These are phyloP conservation scores for Lepidonotus clava DNA, from an alignment of 2,888 invertebrate species.

Conservation along the genomic window DNA sequence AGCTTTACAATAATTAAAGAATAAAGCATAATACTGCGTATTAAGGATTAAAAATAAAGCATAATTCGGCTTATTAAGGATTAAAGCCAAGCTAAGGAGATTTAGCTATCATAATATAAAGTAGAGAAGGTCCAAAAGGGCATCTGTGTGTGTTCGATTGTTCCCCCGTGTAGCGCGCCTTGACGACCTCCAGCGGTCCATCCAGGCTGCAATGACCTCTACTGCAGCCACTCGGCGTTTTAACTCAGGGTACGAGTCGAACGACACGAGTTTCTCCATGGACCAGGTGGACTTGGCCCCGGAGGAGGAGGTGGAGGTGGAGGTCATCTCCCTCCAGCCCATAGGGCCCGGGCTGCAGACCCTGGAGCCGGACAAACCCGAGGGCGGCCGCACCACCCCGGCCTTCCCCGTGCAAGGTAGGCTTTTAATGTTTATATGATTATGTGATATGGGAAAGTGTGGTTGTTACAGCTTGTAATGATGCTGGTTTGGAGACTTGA, in stretches of 20 bases:
- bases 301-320: conserved; percentile 75
- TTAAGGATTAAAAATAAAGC: too few species aligned
- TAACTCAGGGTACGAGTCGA: not conserved
- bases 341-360: conserved; percentile 79
- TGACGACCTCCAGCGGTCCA: conserved; percentile 38
- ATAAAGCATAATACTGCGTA: too few species aligned
- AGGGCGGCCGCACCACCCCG: conserved; percentile 57
- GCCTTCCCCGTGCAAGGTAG: conserved; percentile 58
- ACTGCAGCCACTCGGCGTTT: not conserved
- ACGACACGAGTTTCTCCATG: conserved; percentile 24
- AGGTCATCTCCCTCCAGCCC: conserved; percentile 78
- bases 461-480: too few species aligned
- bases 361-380: conserved; percentile 73
- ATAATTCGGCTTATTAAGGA: too few species aligned
- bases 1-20: too few species aligned
- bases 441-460: too few species aligned
- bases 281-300: not conserved
- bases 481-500: too few species aligned
- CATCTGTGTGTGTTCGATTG: not conserved
- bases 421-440: too few species aligned
- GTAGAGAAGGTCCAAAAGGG: too few species aligned
- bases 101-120: too few species aligned
- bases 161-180: not conserved
- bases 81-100: too few species aligned
- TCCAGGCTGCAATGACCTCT: conserved; percentile 14